A percentile compares a stretch with the other conserved stretches of the same genome.
Evolutionary conservation across 2,113 vertebrate species (phyloP).

Genomic region (Regulus satrapa): DNA sequence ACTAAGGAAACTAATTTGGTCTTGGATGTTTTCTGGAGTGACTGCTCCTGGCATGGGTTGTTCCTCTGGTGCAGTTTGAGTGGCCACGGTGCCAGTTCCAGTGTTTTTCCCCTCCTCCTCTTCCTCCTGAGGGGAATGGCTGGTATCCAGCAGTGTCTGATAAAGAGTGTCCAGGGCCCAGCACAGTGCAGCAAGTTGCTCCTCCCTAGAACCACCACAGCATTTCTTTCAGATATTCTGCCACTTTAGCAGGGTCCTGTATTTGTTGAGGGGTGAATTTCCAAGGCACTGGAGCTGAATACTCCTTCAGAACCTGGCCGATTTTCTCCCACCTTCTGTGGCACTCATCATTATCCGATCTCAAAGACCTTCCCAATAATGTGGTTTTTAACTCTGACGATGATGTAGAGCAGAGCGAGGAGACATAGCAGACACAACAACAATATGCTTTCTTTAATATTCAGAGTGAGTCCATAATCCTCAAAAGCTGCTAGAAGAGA

Average conservation of each 20-base stretch:
- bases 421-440: fast-evolving
- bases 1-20: no score
- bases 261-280: neutral
- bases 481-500: neutral
- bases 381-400: neutral
- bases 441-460: neutral
- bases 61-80: neutral
- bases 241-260: neutral
- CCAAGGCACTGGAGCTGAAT: neutral
- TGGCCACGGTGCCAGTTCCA: neutral
- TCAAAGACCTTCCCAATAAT: neutral
- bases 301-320: neutral
- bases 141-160: neutral
- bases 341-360: neutral
- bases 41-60: neutral
- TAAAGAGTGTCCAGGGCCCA: neutral
- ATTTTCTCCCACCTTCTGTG: neutral
- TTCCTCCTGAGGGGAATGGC: neutral
- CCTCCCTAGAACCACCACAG: neutral
- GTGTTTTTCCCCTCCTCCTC: neutral
- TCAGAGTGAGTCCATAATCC: neutral
- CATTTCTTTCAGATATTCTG: neutral
- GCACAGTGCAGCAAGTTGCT: neutral
- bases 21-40: neutral
- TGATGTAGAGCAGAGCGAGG: neutral